Base-by-base conservation (phyloP, 2,797 vertebrate genomes). In the Labeo calbasu region DNA sequence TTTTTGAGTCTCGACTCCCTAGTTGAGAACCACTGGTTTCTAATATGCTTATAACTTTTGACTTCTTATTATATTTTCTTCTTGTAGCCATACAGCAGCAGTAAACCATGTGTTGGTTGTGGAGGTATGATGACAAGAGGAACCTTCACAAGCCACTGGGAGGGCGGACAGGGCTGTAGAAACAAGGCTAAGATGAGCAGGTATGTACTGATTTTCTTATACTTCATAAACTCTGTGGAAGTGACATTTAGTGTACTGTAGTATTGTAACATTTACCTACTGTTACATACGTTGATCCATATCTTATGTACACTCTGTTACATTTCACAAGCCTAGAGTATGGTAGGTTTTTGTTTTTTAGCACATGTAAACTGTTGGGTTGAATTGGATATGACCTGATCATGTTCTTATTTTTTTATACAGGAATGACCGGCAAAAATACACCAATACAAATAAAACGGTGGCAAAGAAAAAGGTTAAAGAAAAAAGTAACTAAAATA, bases 371-470 rank as follows among this genome's bases (percentile, higher is more conserved):
- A 19, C 2, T 43, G 40, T 43, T 43, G 40, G 40, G 40, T 43
- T 43, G 11, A 11, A 43, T 32, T 36, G 23, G 53, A 65, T 63
- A 10, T 72, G 1, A 61, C 61, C 32, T 53, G 48, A 19, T 69
- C 70, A 15, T 65, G 50, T 4, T 86, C 57, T 88, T 80, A 23
- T 50, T 88, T 76, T 82, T 81, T 78, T 53, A 76, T 69, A 83
- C 89, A 96, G 95, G 91, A 96, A 95, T 82, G 96, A 96, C 89
- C 92, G 92, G 48, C 94, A 96, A 1, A 96, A 96, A 89, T 95
- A 95, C 73, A 5, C 69, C 84, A 96, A 92, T 88, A 81, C 53
- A 43, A 91, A 91, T 89, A 96, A 96, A 91, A 96, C 96, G 0
- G 81, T 96, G 72, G 94, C 96, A 12, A 93, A 92, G 85, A 96